Percentiles rank a stretch among this genome's conserved stretches.
Conservation (phyloP, 2,888 invertebrate genomes). For the Clepsis dumicolana region DNA sequence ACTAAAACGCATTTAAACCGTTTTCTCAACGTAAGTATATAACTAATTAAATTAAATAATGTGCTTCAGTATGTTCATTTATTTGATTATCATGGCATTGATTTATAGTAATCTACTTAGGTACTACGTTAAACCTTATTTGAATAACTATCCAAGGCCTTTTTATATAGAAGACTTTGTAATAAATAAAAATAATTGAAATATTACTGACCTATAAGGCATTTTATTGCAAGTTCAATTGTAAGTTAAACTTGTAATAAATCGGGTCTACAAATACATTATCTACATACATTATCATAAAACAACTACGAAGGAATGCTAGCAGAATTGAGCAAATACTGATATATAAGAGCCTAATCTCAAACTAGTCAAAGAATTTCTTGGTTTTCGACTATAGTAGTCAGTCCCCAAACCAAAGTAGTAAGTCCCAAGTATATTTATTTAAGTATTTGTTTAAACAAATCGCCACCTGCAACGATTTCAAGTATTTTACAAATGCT, state of each 20-base stretch:
- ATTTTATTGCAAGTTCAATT: conserved; percentile 25
- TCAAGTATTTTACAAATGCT: not conserved
- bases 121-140: conserved; percentile 49
- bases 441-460: not conserved
- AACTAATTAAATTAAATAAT: conserved; percentile 44
- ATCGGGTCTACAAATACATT: conserved; percentile 42
- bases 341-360: conserved; percentile 50
- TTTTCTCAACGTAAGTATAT: conserved; percentile 54
- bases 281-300: conserved; percentile 44
- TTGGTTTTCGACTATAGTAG: conserved; percentile 17
- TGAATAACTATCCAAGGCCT: conserved; percentile 68
- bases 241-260: conserved; percentile 25
- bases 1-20: conserved; percentile 83
- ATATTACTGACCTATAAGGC: conserved; percentile 46
- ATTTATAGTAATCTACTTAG: conserved; percentile 46
- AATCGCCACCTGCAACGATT: not conserved
- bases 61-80: conserved; percentile 59
- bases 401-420: conserved; percentile 8
- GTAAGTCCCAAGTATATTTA: not conserved
- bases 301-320: conserved; percentile 63
- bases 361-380: conserved; percentile 19
- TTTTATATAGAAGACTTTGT: conserved; percentile 62
- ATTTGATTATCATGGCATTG: conserved; percentile 74
- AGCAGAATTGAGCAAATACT: conserved; percentile 67
- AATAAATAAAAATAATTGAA: conserved; percentile 26